Base-by-base conservation (phyloP, 2,113 vertebrate genomes). In the Piaya cayana region DNA sequence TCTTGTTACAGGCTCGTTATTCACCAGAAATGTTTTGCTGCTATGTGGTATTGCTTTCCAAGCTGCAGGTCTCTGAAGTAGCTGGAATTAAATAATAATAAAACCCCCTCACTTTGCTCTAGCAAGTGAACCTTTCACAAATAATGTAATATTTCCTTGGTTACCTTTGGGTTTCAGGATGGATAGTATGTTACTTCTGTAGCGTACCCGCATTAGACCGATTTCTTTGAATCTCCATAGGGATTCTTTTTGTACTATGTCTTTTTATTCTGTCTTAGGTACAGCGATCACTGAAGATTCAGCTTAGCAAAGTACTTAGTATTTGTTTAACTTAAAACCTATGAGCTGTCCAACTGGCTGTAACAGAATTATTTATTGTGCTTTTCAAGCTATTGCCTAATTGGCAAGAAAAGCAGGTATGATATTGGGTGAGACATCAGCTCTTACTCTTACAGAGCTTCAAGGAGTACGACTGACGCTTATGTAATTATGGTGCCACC, bases 11-110 rank as follows among this genome's bases (percentile, higher is more conserved):
- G 72, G 59, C 34, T 84, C 11, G 0, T 50, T 92, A 76, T 90
- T 93, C 34, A 86, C 89, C 64, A 89, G 64, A 37, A 78, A 42
- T 60, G 12, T 82, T 68, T 79, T 92, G 58, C 64, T 2, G 3
- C n/a, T 55, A 17, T 59, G 55, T 81, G 37, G 67, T 56, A 53
- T 94, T 72, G 83, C 45, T 95, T 92, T 95, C 47, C 81, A 91
- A 86, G 58, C 67, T 49, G 22, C 92, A 94, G 92, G 87, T 89
- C 50, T 67, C 42, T 62, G 71, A 70, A 90, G 43, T n/a, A 72
- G 69, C 65, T 84, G 74, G 78, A 91, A 74, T 90, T 47, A 71
- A 87, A 89, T 27, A 74, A 71, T 42, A 65, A 20, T 34, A 74
- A 55, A 68, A 36, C 8, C 20, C 19, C 47, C 47, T 20, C 49